A percentile compares a stretch with the other conserved stretches of the same genome.
These are phyloP conservation scores for Petrosia ficiformis DNA, from an alignment of 37 sponge, comb jelly and placozoan genomes.

Conservation along the genomic window DNA sequence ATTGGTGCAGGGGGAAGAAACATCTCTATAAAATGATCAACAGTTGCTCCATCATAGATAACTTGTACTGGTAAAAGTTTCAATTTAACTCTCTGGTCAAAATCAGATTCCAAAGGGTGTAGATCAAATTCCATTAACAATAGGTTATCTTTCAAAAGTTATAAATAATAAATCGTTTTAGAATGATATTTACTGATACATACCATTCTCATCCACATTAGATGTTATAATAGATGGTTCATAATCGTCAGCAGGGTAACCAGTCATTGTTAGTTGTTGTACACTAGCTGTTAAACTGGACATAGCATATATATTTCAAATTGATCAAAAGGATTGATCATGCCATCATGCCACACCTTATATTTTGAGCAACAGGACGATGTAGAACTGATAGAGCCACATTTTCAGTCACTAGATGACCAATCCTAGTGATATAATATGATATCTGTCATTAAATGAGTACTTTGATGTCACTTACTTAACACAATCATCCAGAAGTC, in stretches of 20 bases:
- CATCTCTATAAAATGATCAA: slow-evolving; percentile 69
- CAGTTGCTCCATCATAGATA: slow-evolving; percentile 67
- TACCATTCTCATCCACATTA: neutral
- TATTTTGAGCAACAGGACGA: too few species aligned
- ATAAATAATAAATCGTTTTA: neutral
- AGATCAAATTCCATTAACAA: slow-evolving; percentile 57
- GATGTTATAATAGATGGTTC: neutral
- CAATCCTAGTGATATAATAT: too few species aligned
- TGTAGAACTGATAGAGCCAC: too few species aligned
- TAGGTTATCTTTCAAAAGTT: neutral
- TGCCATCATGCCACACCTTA: too few species aligned
- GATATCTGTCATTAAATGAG: too few species aligned
- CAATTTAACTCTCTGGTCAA: slow-evolving; percentile 37
- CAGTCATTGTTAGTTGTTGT: slow-evolving; percentile 3
- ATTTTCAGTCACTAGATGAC: too few species aligned
- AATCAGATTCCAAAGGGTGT: slow-evolving; percentile 52
- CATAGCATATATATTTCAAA: too few species aligned
- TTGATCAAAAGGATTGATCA: too few species aligned
- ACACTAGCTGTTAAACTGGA: neutral
- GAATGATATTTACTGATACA: neutral
- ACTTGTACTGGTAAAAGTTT: slow-evolving; percentile 49
- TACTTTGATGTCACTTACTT: neutral
- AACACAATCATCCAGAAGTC: neutral
- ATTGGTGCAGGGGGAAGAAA: slow-evolving; percentile 58
- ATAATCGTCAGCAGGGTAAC: neutral